Base-by-base conservation (phyloP, 1,140 invertebrate species). In the Anastrepha obliqua region DNA sequence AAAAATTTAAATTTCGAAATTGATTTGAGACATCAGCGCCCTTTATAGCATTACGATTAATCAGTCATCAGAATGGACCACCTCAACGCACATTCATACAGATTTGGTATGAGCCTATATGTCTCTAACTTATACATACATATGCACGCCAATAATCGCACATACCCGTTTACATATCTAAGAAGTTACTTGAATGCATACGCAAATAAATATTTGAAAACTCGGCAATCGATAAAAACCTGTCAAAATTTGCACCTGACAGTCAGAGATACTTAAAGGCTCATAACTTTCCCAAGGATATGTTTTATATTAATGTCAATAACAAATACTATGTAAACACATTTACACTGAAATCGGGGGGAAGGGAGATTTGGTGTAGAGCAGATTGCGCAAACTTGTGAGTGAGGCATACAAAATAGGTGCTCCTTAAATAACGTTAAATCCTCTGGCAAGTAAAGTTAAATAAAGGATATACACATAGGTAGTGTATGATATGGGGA, bases 161-260 rank as follows among this genome's bases (percentile, higher is more conserved):
- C 8, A 67, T 29, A 67, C 11, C 6, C 29, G 1, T 39, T 42
- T 11, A 65, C 6, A 67, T 39, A 39, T 55, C 51, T 55, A 55
- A 55, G 51, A 55, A 11, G 29, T 3, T 11, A 8, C 64, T 39
- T 20, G 20, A 9, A 9, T 39, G 11, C 39, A 47, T n/a, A 44
- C 39, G 17, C 39, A 8, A 74, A 47, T 11, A 74, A n/a, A 74
- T 74, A 39, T 39, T 2, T 47, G 67, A 44, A 74, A 44, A 42
- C 44, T 74, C 67, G 67, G 44, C 67, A 42, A 74, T 74, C 67
- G 67, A 74, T 74, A 74, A 74, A 13, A 47, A 74, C 9, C 67
- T 74, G 67, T n/a, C 67, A 74, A 74, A 74, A 47, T 74, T 74
- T 74, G 67, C 67, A 74, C 67, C 67, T 74, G 67, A 74, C 67